A percentile compares a stretch with the other conserved stretches of the same genome.
Conservation (phyloP, 2,113 vertebrate genomes). For the Lichenostomus cassidix region DNA sequence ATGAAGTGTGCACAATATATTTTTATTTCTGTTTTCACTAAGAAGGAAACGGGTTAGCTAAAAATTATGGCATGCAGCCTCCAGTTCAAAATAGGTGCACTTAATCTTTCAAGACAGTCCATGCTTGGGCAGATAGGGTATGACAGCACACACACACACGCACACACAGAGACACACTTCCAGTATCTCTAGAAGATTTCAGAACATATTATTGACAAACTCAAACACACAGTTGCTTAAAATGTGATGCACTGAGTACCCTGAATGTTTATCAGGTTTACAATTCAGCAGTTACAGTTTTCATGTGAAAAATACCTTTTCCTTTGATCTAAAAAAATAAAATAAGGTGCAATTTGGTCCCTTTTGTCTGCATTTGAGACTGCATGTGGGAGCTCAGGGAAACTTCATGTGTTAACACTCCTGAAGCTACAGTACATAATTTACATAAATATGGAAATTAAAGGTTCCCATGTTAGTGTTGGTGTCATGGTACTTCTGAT, state of each 20-base stretch:
- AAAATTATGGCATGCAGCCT: conserved; percentile 88
- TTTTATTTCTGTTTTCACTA: conserved; percentile 99
- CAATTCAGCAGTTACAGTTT: neutral
- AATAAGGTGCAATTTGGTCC: neutral
- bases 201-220: conserved; percentile 38
- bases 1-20: conserved; percentile 98
- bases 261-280: neutral
- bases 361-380: conserved; percentile 30
- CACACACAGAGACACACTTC: neutral
- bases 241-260: neutral
- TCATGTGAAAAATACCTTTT: neutral
- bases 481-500: neutral
- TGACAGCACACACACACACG: conserved; percentile 51
- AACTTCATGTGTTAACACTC: conserved; percentile 49
- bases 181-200: conserved; percentile 13
- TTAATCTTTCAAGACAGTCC: conserved; percentile 81
- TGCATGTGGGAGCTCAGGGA: conserved; percentile 1
- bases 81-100: conserved; percentile 81
- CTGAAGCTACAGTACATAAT: conserved; percentile 11
- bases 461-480: conserved; percentile 5
- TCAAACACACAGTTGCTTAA: conserved; percentile 43
- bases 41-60: conserved; percentile 95
- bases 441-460: conserved; percentile 46
- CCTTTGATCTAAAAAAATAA: neutral
- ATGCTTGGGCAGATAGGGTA: conserved; percentile 78